Evolutionary conservation across 2,888 invertebrate species (phyloP).

Genomic region (Acheta domesticus): DNA sequence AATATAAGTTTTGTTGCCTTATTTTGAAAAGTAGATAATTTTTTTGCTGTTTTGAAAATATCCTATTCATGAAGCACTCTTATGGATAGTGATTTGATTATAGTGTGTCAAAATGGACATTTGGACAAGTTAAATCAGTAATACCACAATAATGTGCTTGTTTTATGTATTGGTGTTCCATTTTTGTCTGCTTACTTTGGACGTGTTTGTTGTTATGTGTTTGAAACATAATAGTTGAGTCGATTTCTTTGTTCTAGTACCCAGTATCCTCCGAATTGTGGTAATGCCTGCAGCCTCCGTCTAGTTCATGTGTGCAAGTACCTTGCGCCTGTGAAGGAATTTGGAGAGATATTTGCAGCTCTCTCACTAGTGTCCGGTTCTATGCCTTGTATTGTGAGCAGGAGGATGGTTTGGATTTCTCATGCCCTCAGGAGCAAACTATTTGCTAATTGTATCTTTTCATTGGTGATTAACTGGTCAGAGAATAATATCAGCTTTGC

Average conservation of each 20-base stretch:
- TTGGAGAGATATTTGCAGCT: conserved; percentile 73
- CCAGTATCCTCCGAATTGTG: conserved; percentile 37
- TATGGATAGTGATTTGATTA: too few relatives aligned
- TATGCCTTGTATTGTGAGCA: conserved; percentile 53
- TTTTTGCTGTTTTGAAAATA: too few relatives aligned
- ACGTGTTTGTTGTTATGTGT: too few relatives aligned
- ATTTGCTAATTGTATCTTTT: conserved; percentile 61
- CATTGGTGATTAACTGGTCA: conserved; percentile 76
- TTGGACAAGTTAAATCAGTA: too few relatives aligned
- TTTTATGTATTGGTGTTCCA: too few relatives aligned
- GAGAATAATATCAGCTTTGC: conserved; percentile 74
- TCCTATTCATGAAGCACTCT: too few relatives aligned
- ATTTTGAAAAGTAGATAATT: too few relatives aligned
- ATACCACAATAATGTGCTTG: too few relatives aligned
- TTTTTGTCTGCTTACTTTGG: too few relatives aligned
- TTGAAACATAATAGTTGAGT: too few relatives aligned
- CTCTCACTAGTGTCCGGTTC: conserved; percentile 73
- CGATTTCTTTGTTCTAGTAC: not conserved
- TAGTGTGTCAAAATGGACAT: too few relatives aligned
- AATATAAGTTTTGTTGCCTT: too few relatives aligned
- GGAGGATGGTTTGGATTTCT: conserved; percentile 40
- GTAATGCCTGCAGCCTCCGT: conserved; percentile 70
- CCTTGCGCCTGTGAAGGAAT: conserved; percentile 60
- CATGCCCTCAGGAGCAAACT: conserved; percentile 25
- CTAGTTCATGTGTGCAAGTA: conserved; percentile 65